A percentile compares a stretch with the other conserved stretches of the same genome.
These are phyloP conservation scores for Setipinna tenuifilis DNA, from an alignment of 2,797 vertebrate species.

Conservation along the genomic window DNA sequence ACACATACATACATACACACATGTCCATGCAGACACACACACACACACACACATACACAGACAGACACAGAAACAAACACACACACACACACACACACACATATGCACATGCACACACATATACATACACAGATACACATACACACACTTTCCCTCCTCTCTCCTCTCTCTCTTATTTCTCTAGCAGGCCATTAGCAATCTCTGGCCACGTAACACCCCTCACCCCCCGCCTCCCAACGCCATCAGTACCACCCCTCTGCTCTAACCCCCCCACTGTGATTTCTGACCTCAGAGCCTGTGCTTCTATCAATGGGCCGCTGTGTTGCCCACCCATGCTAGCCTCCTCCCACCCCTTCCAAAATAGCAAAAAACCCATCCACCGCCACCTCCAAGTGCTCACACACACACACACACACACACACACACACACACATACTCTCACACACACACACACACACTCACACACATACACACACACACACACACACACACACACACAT, in stretches of 20 bases:
- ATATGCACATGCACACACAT: constrained; percentile 50
- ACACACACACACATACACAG: not conserved
- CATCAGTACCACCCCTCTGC: too few relatives aligned
- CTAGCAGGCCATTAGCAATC: constrained; percentile 49
- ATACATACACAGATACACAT: constrained; percentile 48
- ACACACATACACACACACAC: too few relatives aligned
- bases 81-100: constrained; percentile 21
- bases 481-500: too few relatives aligned
- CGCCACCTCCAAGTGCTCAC: not conserved
- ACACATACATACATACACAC: constrained; percentile 49
- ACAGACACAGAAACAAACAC: not conserved
- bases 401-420: too few relatives aligned
- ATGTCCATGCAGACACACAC: constrained; percentile 20
- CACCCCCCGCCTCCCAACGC: not conserved
- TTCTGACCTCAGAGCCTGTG: constrained; percentile 54
- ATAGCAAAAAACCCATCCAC: constrained; percentile 19
- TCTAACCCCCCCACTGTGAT: not conserved
- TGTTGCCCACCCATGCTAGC: constrained; percentile 53
- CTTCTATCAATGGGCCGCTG: constrained; percentile 70
- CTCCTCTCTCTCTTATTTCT: too few relatives aligned
- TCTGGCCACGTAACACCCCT: too few relatives aligned
- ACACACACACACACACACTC: not conserved
- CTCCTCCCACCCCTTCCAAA: constrained; percentile 7
- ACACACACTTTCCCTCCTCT: constrained; percentile 40
- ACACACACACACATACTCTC: too few relatives aligned